phyloP scores from a whole-genome alignment of 2,113 vertebrate species.

The Neogobius melanostomus region DNA sequence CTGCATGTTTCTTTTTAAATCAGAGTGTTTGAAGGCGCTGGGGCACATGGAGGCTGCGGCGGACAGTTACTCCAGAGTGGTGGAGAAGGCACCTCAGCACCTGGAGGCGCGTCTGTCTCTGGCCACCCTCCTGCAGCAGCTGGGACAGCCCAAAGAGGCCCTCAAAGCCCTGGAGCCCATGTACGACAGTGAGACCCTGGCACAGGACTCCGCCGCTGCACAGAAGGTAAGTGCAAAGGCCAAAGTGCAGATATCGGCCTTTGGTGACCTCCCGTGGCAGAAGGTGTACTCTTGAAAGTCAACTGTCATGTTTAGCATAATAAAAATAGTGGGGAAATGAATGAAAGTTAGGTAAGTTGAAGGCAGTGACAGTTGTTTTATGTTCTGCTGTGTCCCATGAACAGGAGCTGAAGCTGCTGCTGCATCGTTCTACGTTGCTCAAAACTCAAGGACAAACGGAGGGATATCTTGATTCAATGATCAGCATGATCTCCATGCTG shows the following conservation, averaged over 20 bases:
- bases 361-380: background rate
- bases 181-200: slow-evolving; percentile 92
- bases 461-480: slow-evolving; percentile 88
- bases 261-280: background rate
- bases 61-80: slow-evolving; percentile 91
- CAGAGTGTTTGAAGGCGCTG: slow-evolving; percentile 95
- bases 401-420: slow-evolving; percentile 92
- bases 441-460: slow-evolving; percentile 89
- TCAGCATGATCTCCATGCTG: slow-evolving; percentile 96
- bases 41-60: slow-evolving; percentile 90
- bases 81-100: slow-evolving; percentile 91
- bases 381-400: background rate
- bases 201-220: slow-evolving; percentile 89
- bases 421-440: slow-evolving; percentile 92
- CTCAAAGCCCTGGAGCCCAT: slow-evolving; percentile 93
- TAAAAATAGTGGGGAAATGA: background rate
- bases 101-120: slow-evolving; percentile 94
- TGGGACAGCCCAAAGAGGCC: slow-evolving; percentile 88
- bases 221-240: slow-evolving; percentile 81
- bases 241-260: background rate
- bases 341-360: background rate
- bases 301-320: background rate
- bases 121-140: slow-evolving; percentile 94
- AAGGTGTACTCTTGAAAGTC: background rate
- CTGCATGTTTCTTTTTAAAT: background rate